Evolutionary conservation across 1,140 invertebrate genomes (phyloP), one percentile per base, ranked within the genome.

Genomic region (Drosophila leontia): DNA sequence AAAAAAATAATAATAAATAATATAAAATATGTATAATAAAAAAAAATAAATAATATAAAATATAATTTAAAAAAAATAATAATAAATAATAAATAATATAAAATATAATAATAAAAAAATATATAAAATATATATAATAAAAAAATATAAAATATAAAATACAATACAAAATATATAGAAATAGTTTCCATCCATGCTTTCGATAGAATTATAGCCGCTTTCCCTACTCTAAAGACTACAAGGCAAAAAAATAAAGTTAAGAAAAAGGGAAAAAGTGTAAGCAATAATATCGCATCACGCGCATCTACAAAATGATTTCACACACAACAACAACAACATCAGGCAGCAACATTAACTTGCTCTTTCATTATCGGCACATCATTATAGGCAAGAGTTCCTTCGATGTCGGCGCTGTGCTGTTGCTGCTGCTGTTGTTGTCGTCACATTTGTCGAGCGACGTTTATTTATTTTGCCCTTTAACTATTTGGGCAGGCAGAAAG

Each of bases 391-490:
- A 70, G 57, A 42, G 61, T 47, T 44, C 32, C 55, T 65, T 4
- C 34, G 51, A 37, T 23, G 41, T 13, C 23, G 59, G 39, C 34
- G 61, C 48, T 55, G 47, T 65, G 34, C 17, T 17, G 3, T 12
- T 26, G 29, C 44, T 26, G 56, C 12, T 17, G 47, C 3, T 64
- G 23, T 6, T 29, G 63, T 63, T 60, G 71, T 59, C 64, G 71
- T 70, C 72, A 69, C 75, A 69, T 75, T 75, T 68, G 63, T 68
- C 59, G 59, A 51, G 34, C 74, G 34, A 82, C 77, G 81, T 84
- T 85, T 85, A 80, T 84, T 84, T 84, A 80, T 62, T 80, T 84
- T 84, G 81, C 77, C 81, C 81, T 79, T 83, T 83, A 83, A 83
- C 81, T 83, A 83, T 83, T 83, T 83, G 80, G 81, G 81, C 81